Conservation (phyloP, 1,140 invertebrate species). For the Papilio xuthus region DNA sequence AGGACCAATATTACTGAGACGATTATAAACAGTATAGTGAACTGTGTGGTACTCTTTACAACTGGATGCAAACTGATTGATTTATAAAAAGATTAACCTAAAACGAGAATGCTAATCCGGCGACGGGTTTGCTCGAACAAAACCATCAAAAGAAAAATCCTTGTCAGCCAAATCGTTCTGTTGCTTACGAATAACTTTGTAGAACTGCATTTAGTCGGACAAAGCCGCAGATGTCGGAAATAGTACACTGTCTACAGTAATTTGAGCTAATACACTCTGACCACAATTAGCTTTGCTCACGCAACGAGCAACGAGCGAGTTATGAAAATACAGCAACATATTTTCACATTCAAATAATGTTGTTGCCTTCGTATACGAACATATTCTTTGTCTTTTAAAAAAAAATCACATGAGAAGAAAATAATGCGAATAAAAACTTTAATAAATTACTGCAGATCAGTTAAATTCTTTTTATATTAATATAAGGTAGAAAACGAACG, state of each 20-base stretch:
- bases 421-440: too few species aligned
- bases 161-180: background rate
- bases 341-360: background rate
- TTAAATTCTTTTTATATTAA: too few species aligned
- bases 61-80: too few species aligned
- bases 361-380: background rate
- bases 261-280: background rate
- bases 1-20: background rate
- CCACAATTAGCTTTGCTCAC: slow-evolving; percentile 11
- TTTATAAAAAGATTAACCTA: too few species aligned
- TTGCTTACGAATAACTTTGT: background rate
- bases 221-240: slow-evolving; percentile 12
- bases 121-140: background rate
- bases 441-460: too few species aligned
- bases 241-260: background rate
- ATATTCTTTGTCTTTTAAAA: background rate
- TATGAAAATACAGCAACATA: background rate
- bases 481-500: too few species aligned
- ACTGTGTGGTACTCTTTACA: too few species aligned
- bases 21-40: background rate
- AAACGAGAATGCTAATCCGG: too few species aligned
- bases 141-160: background rate
- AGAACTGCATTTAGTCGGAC: background rate
- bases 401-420: too few species aligned
- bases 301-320: background rate